Conservation (phyloP, 1,140 invertebrate genomes). For the Oreohelix idahoensis region DNA sequence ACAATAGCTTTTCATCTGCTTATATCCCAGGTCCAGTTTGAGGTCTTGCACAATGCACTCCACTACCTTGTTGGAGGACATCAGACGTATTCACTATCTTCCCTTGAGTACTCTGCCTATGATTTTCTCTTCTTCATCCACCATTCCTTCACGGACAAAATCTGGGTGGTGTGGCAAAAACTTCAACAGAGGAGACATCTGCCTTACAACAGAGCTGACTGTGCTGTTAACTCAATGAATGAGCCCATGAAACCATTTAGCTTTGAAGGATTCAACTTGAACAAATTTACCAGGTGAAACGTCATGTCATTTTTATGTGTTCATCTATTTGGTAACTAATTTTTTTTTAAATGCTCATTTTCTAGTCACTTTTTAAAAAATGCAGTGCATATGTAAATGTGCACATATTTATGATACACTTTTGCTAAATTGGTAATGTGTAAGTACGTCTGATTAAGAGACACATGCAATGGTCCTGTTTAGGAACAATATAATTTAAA, state of each 20-base stretch:
- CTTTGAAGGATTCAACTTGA: conserved; percentile 28
- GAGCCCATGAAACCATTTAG: conserved; percentile 31
- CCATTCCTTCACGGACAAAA: conserved; percentile 44
- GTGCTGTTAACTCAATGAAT: conserved; percentile 38
- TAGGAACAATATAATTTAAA: too few relatives aligned
- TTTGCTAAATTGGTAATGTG: too few relatives aligned
- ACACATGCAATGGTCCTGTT: too few relatives aligned
- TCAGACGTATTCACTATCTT: conserved; percentile 43
- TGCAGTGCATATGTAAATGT: too few relatives aligned
- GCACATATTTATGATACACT: too few relatives aligned
- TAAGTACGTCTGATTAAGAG: too few relatives aligned
- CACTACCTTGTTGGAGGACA: conserved; percentile 49
- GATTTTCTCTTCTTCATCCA: conserved; percentile 48
- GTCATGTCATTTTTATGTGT: too few relatives aligned
- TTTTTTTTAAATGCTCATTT: too few relatives aligned
- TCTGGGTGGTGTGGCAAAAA: conserved; percentile 48
- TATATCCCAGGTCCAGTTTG: conserved; percentile 40
- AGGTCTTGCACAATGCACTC: conserved; percentile 45
- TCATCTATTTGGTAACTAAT: too few relatives aligned
- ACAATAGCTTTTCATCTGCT: neutral
- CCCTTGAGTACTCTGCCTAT: conserved; percentile 43
- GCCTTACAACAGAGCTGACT: conserved; percentile 42
- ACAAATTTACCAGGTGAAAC: conserved; percentile 28
- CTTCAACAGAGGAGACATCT: conserved; percentile 43
- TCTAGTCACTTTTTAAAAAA: too few relatives aligned